A percentile compares a stretch with the other conserved stretches of the same genome.
Evolutionary conservation across 1,140 invertebrate genomes (phyloP).

Genomic region (Geopemphigus sp.): DNA sequence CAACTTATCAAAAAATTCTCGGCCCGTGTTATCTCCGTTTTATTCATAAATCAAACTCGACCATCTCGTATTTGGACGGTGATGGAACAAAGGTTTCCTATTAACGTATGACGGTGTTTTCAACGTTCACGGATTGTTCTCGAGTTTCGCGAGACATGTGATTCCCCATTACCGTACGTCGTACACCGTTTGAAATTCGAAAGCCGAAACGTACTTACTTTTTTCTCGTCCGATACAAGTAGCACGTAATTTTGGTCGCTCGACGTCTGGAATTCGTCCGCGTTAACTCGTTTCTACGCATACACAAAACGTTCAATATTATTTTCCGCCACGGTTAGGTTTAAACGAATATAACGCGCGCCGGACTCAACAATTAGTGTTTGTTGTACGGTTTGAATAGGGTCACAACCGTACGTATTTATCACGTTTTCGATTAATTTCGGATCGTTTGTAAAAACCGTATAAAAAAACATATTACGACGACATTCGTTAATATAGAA

Average conservation of each 20-base stretch:
- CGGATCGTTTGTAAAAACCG: no score
- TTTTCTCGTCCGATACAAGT: slow-evolving; percentile 66
- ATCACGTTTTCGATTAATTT: no score
- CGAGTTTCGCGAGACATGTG: not conserved
- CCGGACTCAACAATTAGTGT: no score
- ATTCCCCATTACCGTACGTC: not conserved
- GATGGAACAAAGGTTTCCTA: no score
- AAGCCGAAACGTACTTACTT: slow-evolving; percentile 53
- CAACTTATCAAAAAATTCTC: not conserved
- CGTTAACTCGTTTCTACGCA: slow-evolving; percentile 70
- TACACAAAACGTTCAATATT: not conserved
- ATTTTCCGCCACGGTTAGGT: no score
- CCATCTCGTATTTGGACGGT: not conserved
- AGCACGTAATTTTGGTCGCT: slow-evolving; percentile 74
- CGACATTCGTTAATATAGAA: no score
- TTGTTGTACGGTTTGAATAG: no score
- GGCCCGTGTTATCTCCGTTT: not conserved
- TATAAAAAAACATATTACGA: no score
- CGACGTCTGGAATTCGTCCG: slow-evolving; percentile 71
- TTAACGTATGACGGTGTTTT: not conserved
- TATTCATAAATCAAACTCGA: not conserved
- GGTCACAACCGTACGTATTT: no score
- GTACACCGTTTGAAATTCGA: not conserved
- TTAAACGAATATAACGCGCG: no score
- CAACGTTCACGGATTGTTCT: not conserved